Evolutionary conservation across 2,888 invertebrate species (phyloP), one percentile per base, ranked within the genome.

Genomic region (Galerucella pusilla): DNA sequence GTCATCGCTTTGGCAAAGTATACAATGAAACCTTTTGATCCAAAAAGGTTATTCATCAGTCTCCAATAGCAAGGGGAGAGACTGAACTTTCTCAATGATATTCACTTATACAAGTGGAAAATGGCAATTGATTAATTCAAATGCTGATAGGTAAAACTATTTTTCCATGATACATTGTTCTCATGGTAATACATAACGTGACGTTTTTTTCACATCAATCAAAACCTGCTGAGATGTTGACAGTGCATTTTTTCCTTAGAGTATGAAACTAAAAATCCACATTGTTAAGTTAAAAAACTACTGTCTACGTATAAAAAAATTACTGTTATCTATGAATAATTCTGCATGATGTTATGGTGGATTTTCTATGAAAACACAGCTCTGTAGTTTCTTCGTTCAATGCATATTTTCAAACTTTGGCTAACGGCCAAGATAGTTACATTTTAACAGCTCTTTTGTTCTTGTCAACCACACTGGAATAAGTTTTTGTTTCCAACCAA

Each of bases 91-190:
- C 74, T 66, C 75, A 76, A 46, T 74, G 73, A 73, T 77, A 79
- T 79, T 75, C 78, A 76, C 61, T 77, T 77, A 57, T 72, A 76
- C 81, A 75, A 79, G 76, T 83, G 81, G 81, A 81, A 82, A 83
- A 81, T 83, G 77, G 80, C 72, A 73, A 49, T 81, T 80, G 81
- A 83, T 83, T 83, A 80, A 82, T 83, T 82, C 80, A 79, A 82
- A 82, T 80, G 81, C 73, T 80, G 35, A 75, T 73, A 71, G 75
- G 5, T 7, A 54, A 14, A 54, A n/a, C 54, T 14, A 54, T 35
- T 35, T 35, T 35, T 35, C 1, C 7, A 28, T 28, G 28, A 28
- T 28, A 28, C 28, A 28, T 28, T 28, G 28, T 28, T 28, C 5
- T 4, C 28, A 28, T 28, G 28, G 28, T 28, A 28, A 28, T 28